Conservation (phyloP, 2,888 invertebrate species). For the Gari tellinella region DNA sequence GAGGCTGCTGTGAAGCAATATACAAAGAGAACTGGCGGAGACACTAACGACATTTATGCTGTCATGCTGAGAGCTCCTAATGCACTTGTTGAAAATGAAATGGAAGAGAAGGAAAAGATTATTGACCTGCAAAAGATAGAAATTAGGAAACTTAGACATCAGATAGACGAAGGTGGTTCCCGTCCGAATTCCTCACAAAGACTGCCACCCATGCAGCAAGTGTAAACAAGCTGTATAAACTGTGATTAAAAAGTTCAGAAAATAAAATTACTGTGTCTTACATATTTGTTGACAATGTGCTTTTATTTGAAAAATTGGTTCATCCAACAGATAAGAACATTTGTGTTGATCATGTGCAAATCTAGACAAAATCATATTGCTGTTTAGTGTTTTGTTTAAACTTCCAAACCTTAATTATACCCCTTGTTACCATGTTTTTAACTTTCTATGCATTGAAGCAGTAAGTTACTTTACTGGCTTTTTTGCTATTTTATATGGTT, state of each 20-base stretch:
- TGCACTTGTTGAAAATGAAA: constrained; percentile 87
- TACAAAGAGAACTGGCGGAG: constrained; percentile 77
- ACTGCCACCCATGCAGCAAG: constrained; percentile 75
- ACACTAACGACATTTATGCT: constrained; percentile 69
- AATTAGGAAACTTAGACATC: constrained; percentile 83
- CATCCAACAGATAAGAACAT: too few species aligned
- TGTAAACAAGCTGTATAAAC: constrained; percentile 42
- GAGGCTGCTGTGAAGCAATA: constrained; percentile 86
- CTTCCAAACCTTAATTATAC: too few species aligned
- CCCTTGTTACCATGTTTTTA: too few species aligned
- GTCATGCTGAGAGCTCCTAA: constrained; percentile 77
- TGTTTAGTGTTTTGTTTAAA: too few species aligned
- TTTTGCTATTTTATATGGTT: too few species aligned
- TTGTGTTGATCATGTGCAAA: too few species aligned
- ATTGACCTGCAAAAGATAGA: constrained; percentile 85
- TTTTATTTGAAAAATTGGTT: too few species aligned
- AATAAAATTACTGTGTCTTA: too few species aligned
- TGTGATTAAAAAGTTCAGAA: not conserved
- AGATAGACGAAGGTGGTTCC: constrained; percentile 69
- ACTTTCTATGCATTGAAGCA: too few species aligned
- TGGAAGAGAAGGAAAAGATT: constrained; percentile 86
- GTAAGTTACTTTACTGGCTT: too few species aligned
- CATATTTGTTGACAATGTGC: too few species aligned
- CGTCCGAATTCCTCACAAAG: constrained; percentile 70
- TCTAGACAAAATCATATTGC: too few species aligned